Conservation (phyloP, 2,113 vertebrate genomes). For the Lepisosteus osseus region DNA sequence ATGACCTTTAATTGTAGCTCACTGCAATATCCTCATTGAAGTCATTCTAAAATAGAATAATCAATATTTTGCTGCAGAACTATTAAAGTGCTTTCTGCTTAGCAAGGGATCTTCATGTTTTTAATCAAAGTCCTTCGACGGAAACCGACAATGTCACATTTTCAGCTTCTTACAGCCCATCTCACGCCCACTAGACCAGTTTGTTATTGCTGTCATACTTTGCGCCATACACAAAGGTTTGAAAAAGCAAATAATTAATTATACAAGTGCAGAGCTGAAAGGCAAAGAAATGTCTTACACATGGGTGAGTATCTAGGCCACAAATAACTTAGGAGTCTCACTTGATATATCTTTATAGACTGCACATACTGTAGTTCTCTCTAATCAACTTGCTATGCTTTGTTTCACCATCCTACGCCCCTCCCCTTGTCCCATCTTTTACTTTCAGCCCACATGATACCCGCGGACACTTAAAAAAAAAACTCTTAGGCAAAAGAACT, state of each 20-base stretch:
- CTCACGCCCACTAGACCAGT: not conserved
- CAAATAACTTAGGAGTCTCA: constrained; percentile 58
- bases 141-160: constrained; percentile 18
- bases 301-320: constrained; percentile 68
- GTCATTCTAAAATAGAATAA: not conserved
- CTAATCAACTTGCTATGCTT: constrained; percentile 49
- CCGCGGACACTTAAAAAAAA: constrained; percentile 46
- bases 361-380: constrained; percentile 19
- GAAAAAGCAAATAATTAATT: constrained; percentile 50
- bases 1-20: not conserved
- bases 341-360: constrained; percentile 50
- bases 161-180: constrained; percentile 28
- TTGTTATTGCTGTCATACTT: not conserved
- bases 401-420: constrained; percentile 61
- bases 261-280: constrained; percentile 49
- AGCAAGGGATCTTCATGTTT: not conserved
- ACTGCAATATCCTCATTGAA: not conserved
- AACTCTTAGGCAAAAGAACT: constrained; percentile 57
- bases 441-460: constrained; percentile 24
- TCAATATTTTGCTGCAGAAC: not conserved
- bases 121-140: not conserved
- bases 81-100: not conserved
- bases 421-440: constrained; percentile 21
- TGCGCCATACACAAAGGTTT: constrained; percentile 28
- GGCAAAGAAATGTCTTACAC: constrained; percentile 68